A percentile compares a stretch with the other conserved stretches of the same genome.
Conservation (phyloP, 2,797 vertebrate genomes). For the Hypotaenidia okinawae region DNA sequence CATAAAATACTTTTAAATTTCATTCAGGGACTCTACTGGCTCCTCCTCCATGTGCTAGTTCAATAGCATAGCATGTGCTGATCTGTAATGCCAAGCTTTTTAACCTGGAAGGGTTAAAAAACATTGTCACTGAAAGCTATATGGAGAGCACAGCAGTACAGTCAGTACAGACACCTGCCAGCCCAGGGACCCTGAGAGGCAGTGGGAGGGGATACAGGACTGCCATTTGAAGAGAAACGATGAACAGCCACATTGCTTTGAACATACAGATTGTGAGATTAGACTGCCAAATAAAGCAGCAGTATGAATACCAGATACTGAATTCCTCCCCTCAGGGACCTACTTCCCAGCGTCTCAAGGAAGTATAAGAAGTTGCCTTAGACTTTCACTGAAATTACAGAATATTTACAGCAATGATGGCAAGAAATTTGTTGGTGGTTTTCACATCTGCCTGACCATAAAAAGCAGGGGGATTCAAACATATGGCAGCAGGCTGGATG, state of each 20-base stretch:
- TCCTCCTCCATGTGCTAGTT: neutral
- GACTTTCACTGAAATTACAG: neutral
- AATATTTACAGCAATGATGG: neutral
- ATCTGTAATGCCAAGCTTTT: neutral
- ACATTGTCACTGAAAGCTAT: neutral
- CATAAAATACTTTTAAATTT: constrained; percentile 3
- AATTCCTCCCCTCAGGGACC: neutral
- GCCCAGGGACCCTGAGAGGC: rapidly evolving
- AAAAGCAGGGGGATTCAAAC: neutral
- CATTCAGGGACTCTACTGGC: neutral
- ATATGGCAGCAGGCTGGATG: neutral
- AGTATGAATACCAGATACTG: neutral
- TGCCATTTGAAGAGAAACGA: neutral
- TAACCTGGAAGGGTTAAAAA: neutral
- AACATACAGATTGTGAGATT: neutral
- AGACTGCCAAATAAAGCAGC: neutral
- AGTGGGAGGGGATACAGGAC: neutral
- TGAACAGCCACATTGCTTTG: neutral
- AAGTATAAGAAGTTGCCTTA: neutral
- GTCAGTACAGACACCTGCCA: neutral
- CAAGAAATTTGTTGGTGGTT: neutral
- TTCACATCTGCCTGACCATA: neutral
- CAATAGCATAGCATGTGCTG: neutral
- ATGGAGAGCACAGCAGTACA: neutral
- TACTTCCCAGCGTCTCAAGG: neutral